Percentiles rank a stretch among this genome's conserved stretches.
Evolutionary conservation across 2,113 vertebrate genomes (phyloP).

Genomic region (Podarcis muralis): DNA sequence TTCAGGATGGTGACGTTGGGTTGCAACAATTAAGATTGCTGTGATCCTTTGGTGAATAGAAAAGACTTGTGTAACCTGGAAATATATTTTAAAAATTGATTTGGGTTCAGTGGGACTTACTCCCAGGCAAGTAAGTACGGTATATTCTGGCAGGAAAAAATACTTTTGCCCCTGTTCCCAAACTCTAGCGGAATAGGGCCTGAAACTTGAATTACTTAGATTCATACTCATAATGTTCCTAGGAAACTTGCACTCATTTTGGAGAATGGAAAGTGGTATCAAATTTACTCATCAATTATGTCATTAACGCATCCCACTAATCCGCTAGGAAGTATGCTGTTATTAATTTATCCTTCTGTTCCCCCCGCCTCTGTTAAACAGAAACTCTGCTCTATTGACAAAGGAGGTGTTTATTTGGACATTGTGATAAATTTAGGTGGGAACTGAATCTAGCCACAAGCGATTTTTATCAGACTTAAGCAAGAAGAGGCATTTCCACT

Average conservation of each 20-base stretch:
- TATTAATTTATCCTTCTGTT: too few relatives aligned
- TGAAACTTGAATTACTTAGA: neutral
- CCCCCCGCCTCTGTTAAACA: neutral
- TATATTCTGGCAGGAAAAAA: neutral
- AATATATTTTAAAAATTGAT: too few relatives aligned
- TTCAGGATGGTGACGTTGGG: too few relatives aligned
- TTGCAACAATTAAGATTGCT: too few relatives aligned
- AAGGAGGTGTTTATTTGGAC: slow-evolving; percentile 51
- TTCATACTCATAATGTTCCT: neutral
- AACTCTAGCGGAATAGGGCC: neutral
- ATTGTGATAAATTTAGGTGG: slow-evolving; percentile 39
- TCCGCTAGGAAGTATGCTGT: neutral
- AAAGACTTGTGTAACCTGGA: too few relatives aligned
- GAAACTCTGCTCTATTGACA: slow-evolving; percentile 53
- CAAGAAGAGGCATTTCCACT: slow-evolving; percentile 46
- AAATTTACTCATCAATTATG: too few relatives aligned
- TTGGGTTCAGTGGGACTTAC: too few relatives aligned
- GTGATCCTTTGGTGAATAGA: too few relatives aligned
- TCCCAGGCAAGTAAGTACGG: too few relatives aligned
- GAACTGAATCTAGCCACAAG: slow-evolving; percentile 16
- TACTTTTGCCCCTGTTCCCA: neutral
- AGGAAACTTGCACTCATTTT: neutral
- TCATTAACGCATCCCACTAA: neutral
- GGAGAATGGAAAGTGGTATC: neutral
- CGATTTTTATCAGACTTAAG: slow-evolving; percentile 39